phyloP scores from a whole-genome alignment of 2,113 vertebrate species.

The Prionailurus bengalensis region DNA sequence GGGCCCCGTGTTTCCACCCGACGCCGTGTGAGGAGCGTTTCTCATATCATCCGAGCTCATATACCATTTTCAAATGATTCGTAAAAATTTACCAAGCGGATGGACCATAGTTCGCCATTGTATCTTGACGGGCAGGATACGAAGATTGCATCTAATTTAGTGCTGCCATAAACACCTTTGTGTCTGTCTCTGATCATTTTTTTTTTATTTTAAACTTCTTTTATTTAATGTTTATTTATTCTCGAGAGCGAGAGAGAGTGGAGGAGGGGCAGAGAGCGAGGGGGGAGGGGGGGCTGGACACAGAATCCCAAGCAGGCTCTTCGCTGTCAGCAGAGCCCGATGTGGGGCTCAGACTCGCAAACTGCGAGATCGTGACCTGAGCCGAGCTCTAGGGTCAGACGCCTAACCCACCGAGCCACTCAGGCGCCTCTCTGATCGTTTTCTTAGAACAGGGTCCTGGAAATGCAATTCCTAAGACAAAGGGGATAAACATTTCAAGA shows the following conservation, averaged over 20 bases:
- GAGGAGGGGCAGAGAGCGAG: too few species aligned
- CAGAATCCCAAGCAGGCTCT: too few species aligned
- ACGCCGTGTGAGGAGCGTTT: not conserved
- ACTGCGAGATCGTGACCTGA: too few species aligned
- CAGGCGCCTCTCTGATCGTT: not conserved
- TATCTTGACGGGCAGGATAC: not conserved
- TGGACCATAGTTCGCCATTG: not conserved
- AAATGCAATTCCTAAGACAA: constrained; percentile 55
- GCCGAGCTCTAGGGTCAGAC: too few species aligned
- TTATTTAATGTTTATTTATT: too few species aligned
- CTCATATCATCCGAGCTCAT: not conserved
- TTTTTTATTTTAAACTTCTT: too few species aligned
- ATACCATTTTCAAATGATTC: constrained; percentile 14
- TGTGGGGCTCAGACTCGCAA: too few species aligned
- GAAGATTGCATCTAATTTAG: constrained; percentile 23
- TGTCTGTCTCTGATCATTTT: not conserved
- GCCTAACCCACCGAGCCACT: too few species aligned
- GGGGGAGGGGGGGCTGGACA: too few species aligned
- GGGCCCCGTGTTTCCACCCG: not conserved
- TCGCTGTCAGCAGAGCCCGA: too few species aligned
- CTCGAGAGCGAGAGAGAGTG: too few species aligned
- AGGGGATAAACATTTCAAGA: constrained; percentile 53
- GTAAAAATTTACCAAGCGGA: constrained; percentile 32
- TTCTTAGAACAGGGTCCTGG: constrained; percentile 19
- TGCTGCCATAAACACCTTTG: not conserved